A percentile compares a stretch with the other conserved stretches of the same genome.
Conservation (phyloP, 2,888 invertebrate species). For the Diarsia rubi region DNA sequence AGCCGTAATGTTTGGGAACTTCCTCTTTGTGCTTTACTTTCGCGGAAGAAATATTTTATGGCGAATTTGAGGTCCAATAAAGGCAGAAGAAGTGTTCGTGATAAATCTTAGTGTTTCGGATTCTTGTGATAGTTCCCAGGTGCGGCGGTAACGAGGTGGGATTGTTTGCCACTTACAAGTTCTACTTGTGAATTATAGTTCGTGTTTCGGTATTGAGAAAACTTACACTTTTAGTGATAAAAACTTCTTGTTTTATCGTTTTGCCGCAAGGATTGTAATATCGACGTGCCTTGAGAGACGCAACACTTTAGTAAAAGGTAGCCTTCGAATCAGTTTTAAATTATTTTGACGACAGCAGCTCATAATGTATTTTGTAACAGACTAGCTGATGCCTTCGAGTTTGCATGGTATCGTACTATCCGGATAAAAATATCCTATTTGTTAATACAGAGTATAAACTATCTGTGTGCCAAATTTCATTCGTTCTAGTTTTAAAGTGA, state of each 20-base stretch:
- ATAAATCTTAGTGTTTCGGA: constrained; percentile 58
- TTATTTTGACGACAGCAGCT: neutral
- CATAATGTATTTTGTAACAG: neutral
- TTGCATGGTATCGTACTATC: no score
- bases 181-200: constrained; percentile 48
- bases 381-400: no score
- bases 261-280: neutral
- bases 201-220: constrained; percentile 31
- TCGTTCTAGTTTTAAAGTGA: neutral
- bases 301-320: neutral
- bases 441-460: neutral
- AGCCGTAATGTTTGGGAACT: constrained; percentile 60
- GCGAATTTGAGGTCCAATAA: constrained; percentile 59
- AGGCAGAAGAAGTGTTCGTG: constrained; percentile 53
- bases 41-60: constrained; percentile 56
- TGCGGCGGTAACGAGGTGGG: constrained; percentile 52
- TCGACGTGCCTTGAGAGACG: neutral
- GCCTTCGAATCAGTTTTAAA: neutral
- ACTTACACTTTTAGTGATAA: constrained; percentile 16
- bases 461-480: neutral
- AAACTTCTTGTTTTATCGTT: neutral
- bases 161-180: constrained; percentile 53
- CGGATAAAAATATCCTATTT: neutral
- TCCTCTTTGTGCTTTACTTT: constrained; percentile 57
- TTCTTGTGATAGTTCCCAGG: constrained; percentile 61